Evolutionary conservation across 2,888 invertebrate species (phyloP).

Genomic region (Cataglyphis rosenhaueri): DNA sequence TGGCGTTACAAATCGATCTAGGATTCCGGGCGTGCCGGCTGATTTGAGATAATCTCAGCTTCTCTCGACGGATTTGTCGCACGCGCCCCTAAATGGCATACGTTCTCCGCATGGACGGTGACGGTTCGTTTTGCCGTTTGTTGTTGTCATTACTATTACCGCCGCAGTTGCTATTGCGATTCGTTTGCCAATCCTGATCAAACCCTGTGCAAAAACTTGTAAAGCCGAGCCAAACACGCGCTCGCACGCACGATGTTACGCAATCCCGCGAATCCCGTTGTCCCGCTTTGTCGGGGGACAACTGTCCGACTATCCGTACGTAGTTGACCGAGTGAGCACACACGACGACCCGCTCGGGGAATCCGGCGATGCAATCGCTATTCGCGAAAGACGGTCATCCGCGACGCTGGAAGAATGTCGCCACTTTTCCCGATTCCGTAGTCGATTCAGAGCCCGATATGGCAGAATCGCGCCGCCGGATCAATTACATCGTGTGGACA

Average conservation of each 20-base stretch:
- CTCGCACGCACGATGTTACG: constrained; percentile 68
- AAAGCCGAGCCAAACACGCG: constrained; percentile 68
- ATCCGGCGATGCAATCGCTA: constrained; percentile 63
- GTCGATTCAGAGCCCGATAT: constrained; percentile 31
- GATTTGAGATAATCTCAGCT: constrained; percentile 82
- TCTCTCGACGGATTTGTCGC: constrained; percentile 82
- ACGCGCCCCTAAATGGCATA: constrained; percentile 81
- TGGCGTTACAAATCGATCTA: constrained; percentile 82
- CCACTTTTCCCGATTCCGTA: constrained; percentile 46
- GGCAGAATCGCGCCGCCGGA: constrained; percentile 35
- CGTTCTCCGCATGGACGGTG: constrained; percentile 41
- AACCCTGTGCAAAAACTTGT: constrained; percentile 74
- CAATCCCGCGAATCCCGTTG: constrained; percentile 79
- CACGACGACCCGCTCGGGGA: constrained; percentile 7
- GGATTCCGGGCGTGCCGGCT: constrained; percentile 82
- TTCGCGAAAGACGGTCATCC: constrained; percentile 55
- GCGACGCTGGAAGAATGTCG: constrained; percentile 45
- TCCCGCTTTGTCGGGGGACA: constrained; percentile 61
- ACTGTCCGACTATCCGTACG: constrained; percentile 61
- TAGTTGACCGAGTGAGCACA: constrained; percentile 65
- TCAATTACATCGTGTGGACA: constrained; percentile 33
- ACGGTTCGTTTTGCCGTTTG: constrained; percentile 20
- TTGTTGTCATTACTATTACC: not conserved
- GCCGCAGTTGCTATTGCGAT: constrained; percentile 35
- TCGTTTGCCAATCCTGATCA: constrained; percentile 28